Conservation (phyloP, 2,888 invertebrate species). For the Timema podura region DNA sequence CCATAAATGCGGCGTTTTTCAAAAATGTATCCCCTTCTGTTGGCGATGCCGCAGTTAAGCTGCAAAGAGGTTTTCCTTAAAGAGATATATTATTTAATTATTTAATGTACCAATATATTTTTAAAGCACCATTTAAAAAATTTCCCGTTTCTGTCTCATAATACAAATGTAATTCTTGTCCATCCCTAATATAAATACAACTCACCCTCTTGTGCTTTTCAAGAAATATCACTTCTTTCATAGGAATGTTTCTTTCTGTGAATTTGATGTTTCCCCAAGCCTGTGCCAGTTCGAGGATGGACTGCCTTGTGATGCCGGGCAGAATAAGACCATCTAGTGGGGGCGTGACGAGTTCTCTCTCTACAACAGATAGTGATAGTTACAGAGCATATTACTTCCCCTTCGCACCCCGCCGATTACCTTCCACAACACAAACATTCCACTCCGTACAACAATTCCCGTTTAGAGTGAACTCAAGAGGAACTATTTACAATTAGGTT, state of each 20-base stretch:
- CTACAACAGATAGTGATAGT: constrained; percentile 49
- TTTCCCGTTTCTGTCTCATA: not conserved
- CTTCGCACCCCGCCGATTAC: no score
- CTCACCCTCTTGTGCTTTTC: constrained; percentile 78
- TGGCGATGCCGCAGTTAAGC: no score
- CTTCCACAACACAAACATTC: no score
- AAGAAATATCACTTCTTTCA: constrained; percentile 72
- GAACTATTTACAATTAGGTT: no score
- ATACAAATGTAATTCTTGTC: not conserved
- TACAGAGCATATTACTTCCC: no score
- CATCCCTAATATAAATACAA: constrained; percentile 32
- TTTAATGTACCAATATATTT: not conserved
- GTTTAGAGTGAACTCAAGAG: no score
- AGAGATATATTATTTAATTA: no score
- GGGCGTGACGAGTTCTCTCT: constrained; percentile 87
- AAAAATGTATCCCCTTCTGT: no score
- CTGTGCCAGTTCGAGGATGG: constrained; percentile 72
- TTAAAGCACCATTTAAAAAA: not conserved
- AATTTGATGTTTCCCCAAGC: constrained; percentile 87
- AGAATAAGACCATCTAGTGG: constrained; percentile 91
- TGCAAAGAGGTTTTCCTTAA: no score
- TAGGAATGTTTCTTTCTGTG: constrained; percentile 74
- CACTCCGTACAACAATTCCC: no score
- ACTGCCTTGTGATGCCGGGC: constrained; percentile 89
- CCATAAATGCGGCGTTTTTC: no score